These are phyloP conservation scores for Monodelphis domestica DNA, from an alignment of 2,797 vertebrate species.

Conservation along the genomic window DNA sequence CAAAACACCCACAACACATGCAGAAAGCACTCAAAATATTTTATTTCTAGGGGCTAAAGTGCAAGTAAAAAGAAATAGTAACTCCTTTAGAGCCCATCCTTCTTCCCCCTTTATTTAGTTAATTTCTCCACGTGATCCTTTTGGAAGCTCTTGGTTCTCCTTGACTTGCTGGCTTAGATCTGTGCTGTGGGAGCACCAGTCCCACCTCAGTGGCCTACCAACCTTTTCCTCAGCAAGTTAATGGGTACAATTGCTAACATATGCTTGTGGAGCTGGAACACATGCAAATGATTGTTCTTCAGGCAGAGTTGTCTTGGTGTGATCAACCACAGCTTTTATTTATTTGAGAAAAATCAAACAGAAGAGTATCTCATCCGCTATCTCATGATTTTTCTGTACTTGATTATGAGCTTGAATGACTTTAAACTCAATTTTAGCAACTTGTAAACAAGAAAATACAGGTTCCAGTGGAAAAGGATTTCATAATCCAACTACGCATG, in stretches of 20 bases:
- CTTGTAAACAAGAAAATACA: slow-evolving; percentile 16
- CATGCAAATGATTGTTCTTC: slow-evolving; percentile 44
- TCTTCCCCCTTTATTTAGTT: not conserved
- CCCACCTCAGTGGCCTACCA: slow-evolving; percentile 27
- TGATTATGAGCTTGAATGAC: slow-evolving; percentile 47
- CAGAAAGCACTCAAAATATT: not conserved
- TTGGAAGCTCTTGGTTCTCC: not conserved
- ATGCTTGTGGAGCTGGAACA: slow-evolving; percentile 53
- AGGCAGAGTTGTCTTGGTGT: slow-evolving; percentile 38
- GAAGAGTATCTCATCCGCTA: slow-evolving; percentile 54
- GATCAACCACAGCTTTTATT: slow-evolving; percentile 61
- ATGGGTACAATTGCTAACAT: slow-evolving; percentile 47
- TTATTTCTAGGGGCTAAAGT: not conserved
- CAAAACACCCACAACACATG: not conserved
- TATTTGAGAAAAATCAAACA: slow-evolving; percentile 60
- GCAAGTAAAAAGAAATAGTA: slow-evolving; percentile 20
- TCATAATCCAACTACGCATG: not conserved
- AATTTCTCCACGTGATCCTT: not conserved
- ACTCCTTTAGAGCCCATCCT: not conserved
- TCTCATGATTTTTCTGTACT: slow-evolving; percentile 57
- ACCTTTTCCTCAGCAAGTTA: slow-evolving; percentile 32
- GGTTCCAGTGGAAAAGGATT: not conserved
- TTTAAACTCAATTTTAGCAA: slow-evolving; percentile 32
- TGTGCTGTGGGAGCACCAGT: slow-evolving; percentile 2
- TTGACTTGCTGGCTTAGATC: not conserved